Evolutionary conservation across 2,113 vertebrate genomes (phyloP).

Genomic region (Tenebrosternarchus preto): DNA sequence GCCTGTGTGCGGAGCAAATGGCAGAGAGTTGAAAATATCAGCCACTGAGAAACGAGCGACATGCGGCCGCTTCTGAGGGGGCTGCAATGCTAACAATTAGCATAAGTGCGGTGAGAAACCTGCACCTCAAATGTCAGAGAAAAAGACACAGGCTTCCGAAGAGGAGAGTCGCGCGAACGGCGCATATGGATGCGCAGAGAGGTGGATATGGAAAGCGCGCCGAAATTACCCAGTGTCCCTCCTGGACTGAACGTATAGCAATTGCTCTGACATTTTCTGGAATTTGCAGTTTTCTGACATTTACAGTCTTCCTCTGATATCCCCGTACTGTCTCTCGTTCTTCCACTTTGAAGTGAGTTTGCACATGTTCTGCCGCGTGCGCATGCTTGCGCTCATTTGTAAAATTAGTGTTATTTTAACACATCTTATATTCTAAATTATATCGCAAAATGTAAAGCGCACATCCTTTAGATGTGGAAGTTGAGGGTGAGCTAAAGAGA

Average conservation of each 20-base stretch:
- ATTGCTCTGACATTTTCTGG: constrained; percentile 60
- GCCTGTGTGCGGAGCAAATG: constrained; percentile 42
- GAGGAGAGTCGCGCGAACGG: constrained; percentile 21
- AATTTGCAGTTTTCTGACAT: constrained; percentile 47
- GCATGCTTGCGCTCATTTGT: not conserved
- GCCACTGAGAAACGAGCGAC: constrained; percentile 28
- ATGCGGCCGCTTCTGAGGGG: constrained; percentile 38
- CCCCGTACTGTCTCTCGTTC: constrained; percentile 29
- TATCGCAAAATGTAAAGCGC: not conserved
- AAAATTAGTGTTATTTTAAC: constrained; percentile 4
- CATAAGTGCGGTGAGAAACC: constrained; percentile 51
- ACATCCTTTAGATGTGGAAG: not conserved
- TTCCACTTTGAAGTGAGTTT: constrained; percentile 26
- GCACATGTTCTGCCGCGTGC: not conserved
- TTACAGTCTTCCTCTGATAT: no score
- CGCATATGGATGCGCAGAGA: constrained; percentile 41
- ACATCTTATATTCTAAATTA: not conserved
- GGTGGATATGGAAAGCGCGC: constrained; percentile 15
- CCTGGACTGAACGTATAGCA: constrained; percentile 49
- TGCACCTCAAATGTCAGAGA: constrained; percentile 54
- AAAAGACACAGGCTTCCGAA: constrained; percentile 32
- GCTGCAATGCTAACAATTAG: constrained; percentile 45
- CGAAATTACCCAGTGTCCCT: constrained; percentile 54
- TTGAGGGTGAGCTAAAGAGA: not conserved
- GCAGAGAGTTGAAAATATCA: constrained; percentile 57